Base-by-base conservation (phyloP, 2,797 vertebrate genomes). In the Gambelia wislizenii region DNA sequence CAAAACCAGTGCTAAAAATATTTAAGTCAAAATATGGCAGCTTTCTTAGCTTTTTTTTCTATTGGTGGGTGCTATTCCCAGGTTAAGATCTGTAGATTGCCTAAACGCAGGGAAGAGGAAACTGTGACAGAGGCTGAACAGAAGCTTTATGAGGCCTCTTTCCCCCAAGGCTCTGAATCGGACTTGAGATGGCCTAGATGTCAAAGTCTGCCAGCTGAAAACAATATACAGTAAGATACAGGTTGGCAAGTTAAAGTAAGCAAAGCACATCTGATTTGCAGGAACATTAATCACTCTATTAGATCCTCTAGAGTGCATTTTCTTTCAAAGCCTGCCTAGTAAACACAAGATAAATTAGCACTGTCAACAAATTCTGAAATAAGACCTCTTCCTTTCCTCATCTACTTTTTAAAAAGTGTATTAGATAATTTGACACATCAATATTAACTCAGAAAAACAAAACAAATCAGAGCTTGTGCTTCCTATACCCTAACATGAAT, bases 311-410 rank as follows among this genome's bases (percentile, higher is more conserved):
- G 64, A 54, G 59, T 82, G 81, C 0, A 1, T 83, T 70, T 54
- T 89, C n/a, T 39, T 90, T 92, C 83, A 88, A 91, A 90, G 61
- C 8, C 80, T 33, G 25, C 42, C 7, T 90, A 10, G 8, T 72
- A 93, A 93, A 91, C 18, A 90, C 18, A 90, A 64, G 90, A 83
- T 87, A 86, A 89, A 89, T 89, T 78, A 6, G 74, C 85, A 49
- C 67, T 92, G 25, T 80, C 89, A 93, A n/a, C 77, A 9, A 75
- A 79, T 93, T 69, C 49, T 88, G 70, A 91, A 92, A 89, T n/a
- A 91, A 84, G 33, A 84, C n/a, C 56, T 18, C 4, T 85, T 93
- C 92, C 87, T 14, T 74, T 80, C 89, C 33, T 74, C 67, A 36
- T 84, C 88, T 84, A 83, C 8, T 87, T 76, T 80, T 33, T 64